These are phyloP conservation scores for Megalopta genalis DNA, from an alignment of 1,140 invertebrate species.

Conservation along the genomic window DNA sequence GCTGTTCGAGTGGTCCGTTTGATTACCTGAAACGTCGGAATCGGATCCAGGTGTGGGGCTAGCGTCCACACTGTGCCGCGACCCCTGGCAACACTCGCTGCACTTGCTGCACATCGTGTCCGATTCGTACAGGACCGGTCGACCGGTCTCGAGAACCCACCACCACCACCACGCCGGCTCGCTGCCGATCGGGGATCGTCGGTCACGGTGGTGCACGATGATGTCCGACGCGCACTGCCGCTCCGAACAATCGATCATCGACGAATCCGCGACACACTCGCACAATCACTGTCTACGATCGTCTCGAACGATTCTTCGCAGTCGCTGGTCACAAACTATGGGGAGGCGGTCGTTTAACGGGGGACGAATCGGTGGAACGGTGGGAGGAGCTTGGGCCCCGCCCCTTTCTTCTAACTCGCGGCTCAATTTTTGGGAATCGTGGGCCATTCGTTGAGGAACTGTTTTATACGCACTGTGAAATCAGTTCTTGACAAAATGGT, in stretches of 20 bases:
- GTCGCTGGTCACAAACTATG: neutral
- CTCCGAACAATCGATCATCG: constrained; percentile 38
- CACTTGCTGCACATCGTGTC: constrained; percentile 79
- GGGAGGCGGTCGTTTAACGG: no score
- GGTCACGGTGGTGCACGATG: constrained; percentile 3
- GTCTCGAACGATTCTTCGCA: neutral
- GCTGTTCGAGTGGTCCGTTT: no score
- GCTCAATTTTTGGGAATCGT: no score
- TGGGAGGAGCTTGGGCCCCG: neutral
- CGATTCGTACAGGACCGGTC: neutral
- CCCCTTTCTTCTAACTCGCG: no score
- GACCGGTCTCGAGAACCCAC: neutral
- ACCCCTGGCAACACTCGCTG: constrained; percentile 78
- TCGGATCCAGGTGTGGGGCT: constrained; percentile 76
- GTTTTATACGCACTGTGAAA: no score
- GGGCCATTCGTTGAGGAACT: no score
- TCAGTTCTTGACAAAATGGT: no score
- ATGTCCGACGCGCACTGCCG: constrained; percentile 13
- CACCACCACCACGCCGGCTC: neutral
- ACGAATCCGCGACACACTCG: neutral
- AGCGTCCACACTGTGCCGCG: constrained; percentile 74
- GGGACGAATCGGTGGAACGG: neutral
- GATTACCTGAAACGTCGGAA: constrained; percentile 76
- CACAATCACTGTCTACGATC: neutral
- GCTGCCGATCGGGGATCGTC: constrained; percentile 2